Evolutionary conservation across 2,888 invertebrate genomes (phyloP).

Genomic region (Entomobrya proxima): DNA sequence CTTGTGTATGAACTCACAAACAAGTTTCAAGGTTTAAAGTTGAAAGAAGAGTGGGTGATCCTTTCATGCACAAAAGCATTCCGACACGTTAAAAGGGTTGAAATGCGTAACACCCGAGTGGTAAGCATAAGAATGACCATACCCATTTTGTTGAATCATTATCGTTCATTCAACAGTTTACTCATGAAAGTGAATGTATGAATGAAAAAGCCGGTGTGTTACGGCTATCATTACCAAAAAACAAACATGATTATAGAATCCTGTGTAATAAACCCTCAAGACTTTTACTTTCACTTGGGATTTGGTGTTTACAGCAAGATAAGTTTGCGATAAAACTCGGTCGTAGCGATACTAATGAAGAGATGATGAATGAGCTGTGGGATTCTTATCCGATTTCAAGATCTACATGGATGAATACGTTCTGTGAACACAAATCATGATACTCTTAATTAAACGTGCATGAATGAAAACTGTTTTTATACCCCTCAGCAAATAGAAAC

Average conservation of each 20-base stretch:
- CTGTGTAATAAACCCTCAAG: neutral
- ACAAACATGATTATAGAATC: neutral
- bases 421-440: constrained; percentile 39
- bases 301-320: constrained; percentile 43
- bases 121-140: too few species aligned
- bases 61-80: neutral
- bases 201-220: neutral
- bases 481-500: neutral
- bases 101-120: too few species aligned
- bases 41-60: neutral
- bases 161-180: too few species aligned
- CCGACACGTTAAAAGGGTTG: too few species aligned
- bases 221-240: neutral
- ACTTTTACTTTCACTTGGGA: constrained; percentile 61
- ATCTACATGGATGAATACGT: constrained; percentile 42
- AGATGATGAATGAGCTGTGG: constrained; percentile 42
- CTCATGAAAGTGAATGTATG: too few species aligned
- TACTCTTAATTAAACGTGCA: neutral
- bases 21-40: constrained; percentile 6
- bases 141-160: too few species aligned
- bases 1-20: neutral
- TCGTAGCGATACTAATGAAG: constrained; percentile 60
- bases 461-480: neutral
- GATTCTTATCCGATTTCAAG: constrained; percentile 33
- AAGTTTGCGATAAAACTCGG: constrained; percentile 26